Conservation (phyloP, 2,113 vertebrate genomes). For the Dicaeum eximium region DNA sequence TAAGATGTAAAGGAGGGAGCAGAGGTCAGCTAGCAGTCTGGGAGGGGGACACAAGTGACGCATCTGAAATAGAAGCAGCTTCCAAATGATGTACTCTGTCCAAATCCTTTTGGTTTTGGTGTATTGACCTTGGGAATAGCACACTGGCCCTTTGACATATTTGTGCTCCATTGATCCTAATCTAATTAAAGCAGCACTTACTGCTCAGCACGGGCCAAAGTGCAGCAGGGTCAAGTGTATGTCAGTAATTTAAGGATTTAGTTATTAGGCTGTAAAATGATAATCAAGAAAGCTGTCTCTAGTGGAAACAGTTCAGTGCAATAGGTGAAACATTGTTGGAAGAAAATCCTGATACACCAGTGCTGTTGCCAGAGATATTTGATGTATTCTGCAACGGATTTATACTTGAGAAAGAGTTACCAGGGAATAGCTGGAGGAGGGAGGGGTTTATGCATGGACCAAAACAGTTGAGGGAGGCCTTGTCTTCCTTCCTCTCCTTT, state of each 20-base stretch:
- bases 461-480: background rate
- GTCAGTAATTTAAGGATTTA: background rate
- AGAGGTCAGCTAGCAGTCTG: accelerated
- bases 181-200: background rate
- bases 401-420: background rate
- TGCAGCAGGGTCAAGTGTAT: background rate
- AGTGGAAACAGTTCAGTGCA: background rate
- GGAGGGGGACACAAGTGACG: background rate
- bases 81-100: background rate
- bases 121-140: background rate
- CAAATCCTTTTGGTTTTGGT: background rate
- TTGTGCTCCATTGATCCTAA: background rate
- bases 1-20: background rate
- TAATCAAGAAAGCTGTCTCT: background rate
- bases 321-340: background rate
- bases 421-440: background rate
- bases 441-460: background rate
- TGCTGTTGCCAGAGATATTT: background rate
- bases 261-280: background rate
- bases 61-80: background rate
- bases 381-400: background rate
- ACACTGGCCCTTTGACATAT: accelerated
- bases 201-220: background rate
- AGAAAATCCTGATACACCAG: background rate
- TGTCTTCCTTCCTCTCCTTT: background rate